Evolutionary conservation across 2,797 vertebrate species (phyloP).

Genomic region (Cyprinodon diabolis): DNA sequence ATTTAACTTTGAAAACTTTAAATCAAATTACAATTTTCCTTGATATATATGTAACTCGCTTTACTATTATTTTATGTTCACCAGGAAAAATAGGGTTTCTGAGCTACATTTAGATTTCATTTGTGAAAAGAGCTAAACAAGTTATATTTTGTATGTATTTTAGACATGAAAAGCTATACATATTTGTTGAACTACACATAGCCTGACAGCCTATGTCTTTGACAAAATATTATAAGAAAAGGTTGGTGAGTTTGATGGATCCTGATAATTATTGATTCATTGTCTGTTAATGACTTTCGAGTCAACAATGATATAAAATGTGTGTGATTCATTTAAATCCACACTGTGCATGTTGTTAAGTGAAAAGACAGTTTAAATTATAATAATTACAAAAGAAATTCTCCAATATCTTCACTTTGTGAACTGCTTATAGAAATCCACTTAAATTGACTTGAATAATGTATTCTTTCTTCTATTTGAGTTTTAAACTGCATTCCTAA

Average conservation of each 20-base stretch:
- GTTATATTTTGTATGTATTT: no score
- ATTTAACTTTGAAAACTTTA: no score
- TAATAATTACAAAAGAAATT: neutral
- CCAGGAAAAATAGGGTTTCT: neutral
- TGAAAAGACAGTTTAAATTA: neutral
- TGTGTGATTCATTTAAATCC: neutral
- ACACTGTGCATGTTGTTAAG: neutral
- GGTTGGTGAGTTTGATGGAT: slow-evolving; percentile 23
- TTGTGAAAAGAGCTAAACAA: no score
- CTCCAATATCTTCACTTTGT: neutral
- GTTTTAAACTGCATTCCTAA: no score
- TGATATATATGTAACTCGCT: neutral
- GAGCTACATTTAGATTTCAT: no score
- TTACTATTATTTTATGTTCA: neutral
- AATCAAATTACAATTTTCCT: neutral
- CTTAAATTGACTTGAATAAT: neutral
- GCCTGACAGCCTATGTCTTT: no score
- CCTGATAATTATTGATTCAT: slow-evolving; percentile 37
- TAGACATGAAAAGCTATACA: no score
- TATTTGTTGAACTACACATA: no score
- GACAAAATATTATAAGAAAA: no score
- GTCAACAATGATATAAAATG: neutral
- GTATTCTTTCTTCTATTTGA: no score
- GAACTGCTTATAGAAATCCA: neutral
- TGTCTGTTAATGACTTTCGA: slow-evolving; percentile 3